phyloP scores from a whole-genome alignment of 2,113 vertebrate genomes.

The Gasterosteus aculeatus region DNA sequence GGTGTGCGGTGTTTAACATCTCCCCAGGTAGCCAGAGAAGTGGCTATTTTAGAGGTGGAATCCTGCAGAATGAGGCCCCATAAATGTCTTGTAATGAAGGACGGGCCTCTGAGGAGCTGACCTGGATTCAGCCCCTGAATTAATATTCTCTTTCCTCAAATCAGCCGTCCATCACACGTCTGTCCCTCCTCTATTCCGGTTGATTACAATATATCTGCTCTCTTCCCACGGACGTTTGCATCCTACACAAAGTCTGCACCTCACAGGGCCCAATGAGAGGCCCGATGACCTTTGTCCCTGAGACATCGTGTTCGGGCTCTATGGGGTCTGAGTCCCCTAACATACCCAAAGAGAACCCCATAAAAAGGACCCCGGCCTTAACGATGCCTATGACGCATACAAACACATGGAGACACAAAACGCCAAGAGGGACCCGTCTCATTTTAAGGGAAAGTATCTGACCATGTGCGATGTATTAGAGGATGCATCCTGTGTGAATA shows the following conservation, averaged over 20 bases:
- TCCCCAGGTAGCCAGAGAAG: conserved; percentile 60
- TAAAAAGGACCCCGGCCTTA: conserved; percentile 17
- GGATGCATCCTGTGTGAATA: conserved; percentile 30
- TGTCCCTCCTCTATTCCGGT: neutral
- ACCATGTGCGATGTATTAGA: neutral
- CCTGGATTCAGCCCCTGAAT: conserved; percentile 53
- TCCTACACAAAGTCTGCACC: neutral
- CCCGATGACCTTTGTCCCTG: conserved; percentile 18
- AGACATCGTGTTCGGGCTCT: conserved; percentile 34
- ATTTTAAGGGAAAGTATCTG: neutral
- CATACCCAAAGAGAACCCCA: conserved; percentile 21
- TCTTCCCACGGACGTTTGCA: conserved; percentile 11
- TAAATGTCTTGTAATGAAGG: conserved; percentile 73
- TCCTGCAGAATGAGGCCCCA: conserved; percentile 48
- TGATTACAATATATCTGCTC: neutral
- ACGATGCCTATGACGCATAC: neutral
- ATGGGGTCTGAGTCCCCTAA: conserved; percentile 35
- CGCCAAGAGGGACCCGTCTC: neutral
- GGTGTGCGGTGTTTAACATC: conserved; percentile 49
- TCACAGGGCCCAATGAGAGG: conserved; percentile 17
- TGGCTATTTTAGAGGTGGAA: conserved; percentile 58
- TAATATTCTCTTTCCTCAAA: conserved; percentile 21
- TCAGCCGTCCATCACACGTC: neutral
- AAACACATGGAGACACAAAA: conserved; percentile 8
- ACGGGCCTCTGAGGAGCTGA: conserved; percentile 63